Evolutionary conservation across 2,113 vertebrate genomes (phyloP), one percentile per base, ranked within the genome.

Genomic region (Centropus bengalensis): DNA sequence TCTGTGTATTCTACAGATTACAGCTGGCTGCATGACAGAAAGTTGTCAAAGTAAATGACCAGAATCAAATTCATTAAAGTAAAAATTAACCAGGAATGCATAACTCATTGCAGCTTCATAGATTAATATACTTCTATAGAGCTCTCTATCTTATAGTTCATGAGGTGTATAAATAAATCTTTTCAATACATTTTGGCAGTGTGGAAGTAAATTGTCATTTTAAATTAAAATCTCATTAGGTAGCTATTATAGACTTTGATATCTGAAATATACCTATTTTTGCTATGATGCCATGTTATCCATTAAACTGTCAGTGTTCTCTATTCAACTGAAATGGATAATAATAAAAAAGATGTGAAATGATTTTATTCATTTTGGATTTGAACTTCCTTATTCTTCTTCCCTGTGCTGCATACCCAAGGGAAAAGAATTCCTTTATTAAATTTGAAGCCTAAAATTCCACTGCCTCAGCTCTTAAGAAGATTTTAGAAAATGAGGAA

Each of bases 381-480:
- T 88, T 97, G 90, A 79, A 88, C 89, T 94, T 88, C 97, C 76
- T 60, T 96, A n/a, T 67, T 60, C 33, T 74, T 60, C 87, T 97
- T 93, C 79, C 74, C 82, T 84, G 76, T 94, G 60, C 84, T 88
- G 36, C 78, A 52, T 95, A 88, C 76, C n/a, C 64, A 91, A 66
- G 71, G 68, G 86, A 77, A 86, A 88, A 93, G n/a, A 92, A 93
- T 93, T 84, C 52, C 63, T 90, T 83, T 91, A 77, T 96, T 95
- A 91, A 96, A 73, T 88, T 76, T 96, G 80, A 87, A 73, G 32
- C 71, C 77, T 89, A 87, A 94, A 96, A 97, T 97, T 97, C 89
- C 88, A 93, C 82, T 97, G 93, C 91, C 84, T 96, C 94, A 96
- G 76, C 91, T 96, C 94, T 93, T 96, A 94, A 80, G 88, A 96